phyloP scores from a whole-genome alignment of 2,888 invertebrate genomes.

The Odontothrips loti region DNA sequence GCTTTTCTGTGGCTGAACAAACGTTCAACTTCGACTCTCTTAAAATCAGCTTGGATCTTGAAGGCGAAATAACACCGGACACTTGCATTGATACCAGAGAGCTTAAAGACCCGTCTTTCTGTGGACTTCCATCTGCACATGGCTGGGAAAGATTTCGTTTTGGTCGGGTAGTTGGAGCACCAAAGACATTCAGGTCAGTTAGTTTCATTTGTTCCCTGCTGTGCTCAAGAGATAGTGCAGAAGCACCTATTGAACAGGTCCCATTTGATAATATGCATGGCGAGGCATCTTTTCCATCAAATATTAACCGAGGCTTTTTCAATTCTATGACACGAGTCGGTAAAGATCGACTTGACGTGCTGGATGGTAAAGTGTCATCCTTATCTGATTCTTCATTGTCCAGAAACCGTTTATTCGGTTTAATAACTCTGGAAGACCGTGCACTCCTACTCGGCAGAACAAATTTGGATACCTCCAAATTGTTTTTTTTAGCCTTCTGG shows the following conservation, averaged over 20 bases:
- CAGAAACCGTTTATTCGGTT: constrained; percentile 80
- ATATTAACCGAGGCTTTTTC: constrained; percentile 31
- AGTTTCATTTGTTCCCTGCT: not conserved
- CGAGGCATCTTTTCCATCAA: not conserved
- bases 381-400: constrained; percentile 55
- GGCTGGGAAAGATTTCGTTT: constrained; percentile 40
- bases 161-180: not conserved
- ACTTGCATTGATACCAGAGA: not conserved
- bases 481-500: constrained; percentile 35
- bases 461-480: constrained; percentile 52
- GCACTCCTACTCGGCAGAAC: constrained; percentile 75
- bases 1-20: constrained; percentile 46
- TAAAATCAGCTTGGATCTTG: constrained; percentile 63
- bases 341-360: not conserved
- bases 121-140: not conserved
- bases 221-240: constrained; percentile 5
- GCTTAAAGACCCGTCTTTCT: not conserved
- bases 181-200: not conserved
- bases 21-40: constrained; percentile 64
- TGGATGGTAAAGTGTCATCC: constrained; percentile 36
- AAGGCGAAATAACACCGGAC: not conserved
- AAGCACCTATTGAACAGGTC: too few relatives aligned
- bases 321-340: not conserved
- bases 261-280: too few relatives aligned
- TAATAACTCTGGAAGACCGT: constrained; percentile 80